These are phyloP conservation scores for Phalacrocorax pelagicus DNA, from an alignment of 2,113 vertebrate species.

Conservation along the genomic window DNA sequence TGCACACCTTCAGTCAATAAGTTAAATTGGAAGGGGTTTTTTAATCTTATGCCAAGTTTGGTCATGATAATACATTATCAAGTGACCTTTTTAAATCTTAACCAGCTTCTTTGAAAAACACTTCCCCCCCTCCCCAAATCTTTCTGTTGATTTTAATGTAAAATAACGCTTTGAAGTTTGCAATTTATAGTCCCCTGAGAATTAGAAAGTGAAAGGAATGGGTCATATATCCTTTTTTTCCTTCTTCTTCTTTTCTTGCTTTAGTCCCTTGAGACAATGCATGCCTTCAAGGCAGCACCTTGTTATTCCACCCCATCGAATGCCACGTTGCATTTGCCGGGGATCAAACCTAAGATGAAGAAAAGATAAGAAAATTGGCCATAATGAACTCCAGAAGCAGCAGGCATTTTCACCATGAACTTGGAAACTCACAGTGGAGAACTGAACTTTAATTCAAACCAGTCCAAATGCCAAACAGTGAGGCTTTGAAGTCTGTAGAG, in stretches of 20 bases:
- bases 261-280: constrained; percentile 67
- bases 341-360: constrained; percentile 86
- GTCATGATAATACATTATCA: constrained; percentile 35
- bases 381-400: constrained; percentile 93
- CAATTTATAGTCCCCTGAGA: constrained; percentile 69
- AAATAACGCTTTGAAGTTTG: constrained; percentile 74
- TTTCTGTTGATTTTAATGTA: constrained; percentile 71
- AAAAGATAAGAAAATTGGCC: constrained; percentile 93
- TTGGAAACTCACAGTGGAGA: constrained; percentile 79
- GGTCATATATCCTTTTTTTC: constrained; percentile 62
- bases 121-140: not conserved
- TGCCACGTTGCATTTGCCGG: constrained; percentile 88
- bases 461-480: constrained; percentile 81
- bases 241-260: not conserved
- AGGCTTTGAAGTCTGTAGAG: constrained; percentile 89
- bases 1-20: constrained; percentile 9
- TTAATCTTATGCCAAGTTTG: constrained; percentile 20
- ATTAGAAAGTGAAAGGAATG: constrained; percentile 61
- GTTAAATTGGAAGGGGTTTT: not conserved
- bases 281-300: constrained; percentile 80
- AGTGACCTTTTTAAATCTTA: constrained; percentile 44
- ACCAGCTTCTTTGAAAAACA: constrained; percentile 57
- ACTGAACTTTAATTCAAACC: constrained; percentile 91
- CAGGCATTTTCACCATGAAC: constrained; percentile 84
- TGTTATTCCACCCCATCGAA: constrained; percentile 76